phyloP scores from a whole-genome alignment of 2,797 vertebrate species.

The Siniperca undulata region DNA sequence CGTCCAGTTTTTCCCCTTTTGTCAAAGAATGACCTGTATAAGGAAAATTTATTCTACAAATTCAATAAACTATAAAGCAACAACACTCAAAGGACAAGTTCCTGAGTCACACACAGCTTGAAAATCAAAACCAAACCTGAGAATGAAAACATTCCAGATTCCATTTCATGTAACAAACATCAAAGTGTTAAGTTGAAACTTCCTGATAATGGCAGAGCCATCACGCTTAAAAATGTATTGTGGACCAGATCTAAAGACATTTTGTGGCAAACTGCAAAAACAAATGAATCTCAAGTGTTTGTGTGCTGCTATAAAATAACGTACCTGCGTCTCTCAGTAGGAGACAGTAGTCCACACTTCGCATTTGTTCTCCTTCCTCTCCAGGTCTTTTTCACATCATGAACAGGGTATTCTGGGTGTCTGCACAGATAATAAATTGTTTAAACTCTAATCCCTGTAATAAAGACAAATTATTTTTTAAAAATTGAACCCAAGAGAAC shows the following conservation, averaged over 20 bases:
- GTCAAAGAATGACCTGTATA: background rate
- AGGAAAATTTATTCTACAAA: background rate
- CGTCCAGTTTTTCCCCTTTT: background rate
- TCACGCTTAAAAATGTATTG: too few relatives aligned
- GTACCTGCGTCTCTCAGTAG: background rate
- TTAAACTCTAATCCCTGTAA: background rate
- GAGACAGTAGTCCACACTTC: background rate
- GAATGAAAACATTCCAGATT: background rate
- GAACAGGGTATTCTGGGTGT: background rate
- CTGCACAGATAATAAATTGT: too few relatives aligned
- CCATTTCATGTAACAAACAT: background rate
- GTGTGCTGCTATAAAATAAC: background rate
- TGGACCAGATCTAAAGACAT: too few relatives aligned
- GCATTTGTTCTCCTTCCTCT: background rate
- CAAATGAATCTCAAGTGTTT: background rate
- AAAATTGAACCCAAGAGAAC: too few relatives aligned
- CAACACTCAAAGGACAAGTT: background rate
- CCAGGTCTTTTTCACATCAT: background rate
- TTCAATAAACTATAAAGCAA: background rate
- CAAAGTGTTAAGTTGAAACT: background rate
- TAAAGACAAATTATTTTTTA: too few relatives aligned
- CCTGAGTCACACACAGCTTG: background rate
- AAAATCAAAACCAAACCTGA: background rate
- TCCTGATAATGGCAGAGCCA: background rate
- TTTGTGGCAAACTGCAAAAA: too few relatives aligned